Evolutionary conservation across 1,140 invertebrate genomes (phyloP), one percentile per base, ranked within the genome.

Genomic region (Drosophila sp.): DNA sequence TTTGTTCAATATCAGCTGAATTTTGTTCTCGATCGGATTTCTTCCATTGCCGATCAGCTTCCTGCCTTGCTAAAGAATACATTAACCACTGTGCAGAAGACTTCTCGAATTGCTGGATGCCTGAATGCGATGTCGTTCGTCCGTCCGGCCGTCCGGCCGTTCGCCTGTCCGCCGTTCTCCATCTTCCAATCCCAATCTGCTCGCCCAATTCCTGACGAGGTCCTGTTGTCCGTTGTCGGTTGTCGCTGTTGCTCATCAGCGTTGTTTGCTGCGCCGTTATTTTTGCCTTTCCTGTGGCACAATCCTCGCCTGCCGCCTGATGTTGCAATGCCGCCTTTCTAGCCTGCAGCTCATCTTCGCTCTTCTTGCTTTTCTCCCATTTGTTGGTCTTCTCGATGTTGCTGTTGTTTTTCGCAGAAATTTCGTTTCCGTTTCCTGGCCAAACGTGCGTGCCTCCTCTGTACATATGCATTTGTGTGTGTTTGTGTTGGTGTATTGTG

Each of bases 351-450:
- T 66, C 50, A 69, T 27, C 70, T 76, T 64, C 54, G 57, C 75
- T 78, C 76, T 61, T 78, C 56, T 61, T 61, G 58, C 59, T 48
- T 29, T 48, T 29, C 51, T 25, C 48, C 73, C 62, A 61, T 77
- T 58, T 43, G 75, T 58, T 78, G 43, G 58, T 51, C 25, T 41
- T 43, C 45, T 80, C 59, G 66, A 65, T 76, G 80, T 69, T 56
- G 72, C 53, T 78, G 75, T 86, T 86, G 78, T 82, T 89, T 87
- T 89, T 83, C 80, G 84, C 83, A 89, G 84, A 89, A 89, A 77
- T 89, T 89, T 89, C 79, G 83, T 89, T 89, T 89, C 83, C 83
- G 83, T 89, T 89, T 89, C 83, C 83, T 89, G 83, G 72, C 72
- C 82, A 82, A 86, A 80, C 78, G 81, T 86, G 81, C 81, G 81